These are phyloP conservation scores for Diarsia rubi DNA, from an alignment of 2,888 invertebrate species.

Conservation along the genomic window DNA sequence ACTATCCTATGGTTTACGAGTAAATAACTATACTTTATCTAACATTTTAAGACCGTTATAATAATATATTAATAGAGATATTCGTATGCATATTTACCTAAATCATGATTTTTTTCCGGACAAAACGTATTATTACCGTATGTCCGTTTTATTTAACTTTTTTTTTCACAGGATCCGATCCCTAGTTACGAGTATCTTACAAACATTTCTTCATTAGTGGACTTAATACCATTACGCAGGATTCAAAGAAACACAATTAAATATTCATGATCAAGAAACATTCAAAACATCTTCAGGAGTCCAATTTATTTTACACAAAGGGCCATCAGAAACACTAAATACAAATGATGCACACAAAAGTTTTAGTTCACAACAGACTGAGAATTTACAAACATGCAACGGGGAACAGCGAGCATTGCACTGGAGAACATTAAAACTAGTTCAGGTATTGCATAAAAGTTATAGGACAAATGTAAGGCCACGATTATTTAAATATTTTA, in stretches of 20 bases:
- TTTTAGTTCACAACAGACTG: slow-evolving; percentile 50
- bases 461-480: slow-evolving; percentile 29
- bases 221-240: neutral
- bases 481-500: slow-evolving; percentile 19
- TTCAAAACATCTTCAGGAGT: slow-evolving; percentile 29
- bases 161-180: too few species aligned
- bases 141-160: too few species aligned
- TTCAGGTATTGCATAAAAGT: slow-evolving; percentile 35
- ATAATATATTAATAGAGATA: too few species aligned
- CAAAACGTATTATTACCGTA: too few species aligned
- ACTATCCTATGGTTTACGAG: neutral
- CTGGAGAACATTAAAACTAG: slow-evolving; percentile 51
- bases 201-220: neutral
- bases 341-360: slow-evolving; percentile 53
- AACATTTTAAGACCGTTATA: neutral
- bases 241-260: slow-evolving; percentile 19
- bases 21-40: neutral
- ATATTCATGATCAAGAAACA: slow-evolving; percentile 28
- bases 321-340: slow-evolving; percentile 44
- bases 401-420: slow-evolving; percentile 36
- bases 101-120: too few species aligned
- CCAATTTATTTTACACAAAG: slow-evolving; percentile 42
- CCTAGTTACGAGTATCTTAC: neutral
- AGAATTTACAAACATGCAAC: slow-evolving; percentile 56
- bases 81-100: too few species aligned